phyloP scores from a whole-genome alignment of 2,888 invertebrate species.

The Ametastegia equiseti region DNA sequence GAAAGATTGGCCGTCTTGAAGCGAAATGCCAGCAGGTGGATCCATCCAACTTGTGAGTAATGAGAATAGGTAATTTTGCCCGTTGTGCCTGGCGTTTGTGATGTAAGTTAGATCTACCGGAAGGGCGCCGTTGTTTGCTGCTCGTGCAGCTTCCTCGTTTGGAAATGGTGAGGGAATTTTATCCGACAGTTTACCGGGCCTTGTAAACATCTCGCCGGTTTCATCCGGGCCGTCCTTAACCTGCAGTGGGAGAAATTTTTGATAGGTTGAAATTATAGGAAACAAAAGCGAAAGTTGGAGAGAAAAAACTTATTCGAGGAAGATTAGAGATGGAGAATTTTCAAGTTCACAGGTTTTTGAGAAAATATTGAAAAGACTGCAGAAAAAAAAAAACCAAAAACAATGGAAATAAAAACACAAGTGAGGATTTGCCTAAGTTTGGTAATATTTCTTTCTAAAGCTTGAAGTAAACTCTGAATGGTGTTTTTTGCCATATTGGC shows the following conservation, averaged over 20 bases:
- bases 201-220: conserved; percentile 89
- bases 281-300: too few species aligned
- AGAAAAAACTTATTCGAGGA: not conserved
- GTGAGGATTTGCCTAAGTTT: too few species aligned
- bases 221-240: conserved; percentile 92
- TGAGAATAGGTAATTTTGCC: conserved; percentile 96
- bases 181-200: conserved; percentile 96
- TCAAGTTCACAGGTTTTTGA: too few species aligned
- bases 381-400: too few species aligned
- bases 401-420: too few species aligned
- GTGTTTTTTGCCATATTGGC: too few species aligned
- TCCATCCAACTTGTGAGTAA: conserved; percentile 96
- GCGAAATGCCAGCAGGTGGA: conserved; percentile 90
- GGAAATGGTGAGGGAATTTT: conserved; percentile 93
- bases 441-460: too few species aligned
- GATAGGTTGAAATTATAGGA: too few species aligned
- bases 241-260: too few species aligned
- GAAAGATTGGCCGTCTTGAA: conserved; percentile 94
- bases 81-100: conserved; percentile 88
- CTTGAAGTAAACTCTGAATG: too few species aligned
- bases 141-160: conserved; percentile 93
- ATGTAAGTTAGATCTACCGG: conserved; percentile 97
- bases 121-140: conserved; percentile 93
- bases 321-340: too few species aligned
- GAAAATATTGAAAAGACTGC: too few species aligned